A percentile compares a stretch with the other conserved stretches of the same genome.
Evolutionary conservation across 2,113 vertebrate species (phyloP).

Genomic region (Vimba vimba): DNA sequence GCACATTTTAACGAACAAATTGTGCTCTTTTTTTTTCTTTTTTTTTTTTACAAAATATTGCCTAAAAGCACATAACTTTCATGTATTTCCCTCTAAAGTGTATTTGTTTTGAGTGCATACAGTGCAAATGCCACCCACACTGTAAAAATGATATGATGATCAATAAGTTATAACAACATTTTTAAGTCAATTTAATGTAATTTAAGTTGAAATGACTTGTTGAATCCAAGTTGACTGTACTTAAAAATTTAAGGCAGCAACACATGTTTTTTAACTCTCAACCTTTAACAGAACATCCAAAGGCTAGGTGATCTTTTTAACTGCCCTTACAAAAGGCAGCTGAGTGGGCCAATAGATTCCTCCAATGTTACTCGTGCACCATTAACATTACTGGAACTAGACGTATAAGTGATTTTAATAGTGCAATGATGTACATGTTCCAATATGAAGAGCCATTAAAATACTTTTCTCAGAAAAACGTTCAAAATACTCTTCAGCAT

Average conservation of each 20-base stretch:
- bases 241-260: no score
- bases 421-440: constrained; percentile 25
- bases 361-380: not conserved
- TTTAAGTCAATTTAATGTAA: no score
- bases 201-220: no score
- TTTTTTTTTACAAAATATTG: not conserved
- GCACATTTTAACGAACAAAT: not conserved
- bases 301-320: not conserved
- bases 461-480: not conserved
- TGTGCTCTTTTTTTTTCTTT: not conserved
- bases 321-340: constrained; percentile 8
- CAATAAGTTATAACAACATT: no score
- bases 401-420: constrained; percentile 23
- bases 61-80: not conserved
- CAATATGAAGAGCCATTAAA: not conserved
- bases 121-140: not conserved
- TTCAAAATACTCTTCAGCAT: not conserved
- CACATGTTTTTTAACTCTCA: not conserved
- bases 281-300: not conserved
- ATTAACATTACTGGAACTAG: constrained; percentile 19
- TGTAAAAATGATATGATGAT: no score
- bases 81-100: no score
- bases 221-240: no score
- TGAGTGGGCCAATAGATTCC: not conserved
- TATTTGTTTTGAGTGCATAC: not conserved